Conservation (phyloP, 2,888 invertebrate genomes). For the Chrysolina haemoptera region DNA sequence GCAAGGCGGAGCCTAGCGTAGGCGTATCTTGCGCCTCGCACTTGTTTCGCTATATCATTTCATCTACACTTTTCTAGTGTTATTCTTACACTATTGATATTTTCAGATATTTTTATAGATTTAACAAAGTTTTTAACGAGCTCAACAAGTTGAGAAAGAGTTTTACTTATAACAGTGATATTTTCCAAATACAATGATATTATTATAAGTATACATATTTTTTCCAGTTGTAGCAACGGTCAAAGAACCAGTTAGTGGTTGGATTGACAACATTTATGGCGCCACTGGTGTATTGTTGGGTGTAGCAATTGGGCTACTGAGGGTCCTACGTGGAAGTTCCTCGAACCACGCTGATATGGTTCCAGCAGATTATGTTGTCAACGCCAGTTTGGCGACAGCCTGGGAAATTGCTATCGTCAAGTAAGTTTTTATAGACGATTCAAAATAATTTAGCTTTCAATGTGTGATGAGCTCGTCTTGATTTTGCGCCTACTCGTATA, state of each 20-base stretch:
- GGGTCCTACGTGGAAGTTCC: slow-evolving; percentile 72
- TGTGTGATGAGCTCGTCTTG: too few species aligned
- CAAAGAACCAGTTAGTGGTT: slow-evolving; percentile 71
- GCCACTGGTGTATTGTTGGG: slow-evolving; percentile 70
- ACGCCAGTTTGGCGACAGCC: slow-evolving; percentile 55
- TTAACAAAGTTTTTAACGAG: too few species aligned
- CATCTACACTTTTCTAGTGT: too few species aligned
- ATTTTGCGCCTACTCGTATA: too few species aligned
- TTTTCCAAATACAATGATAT: too few species aligned
- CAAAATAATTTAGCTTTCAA: background rate
- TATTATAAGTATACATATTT: background rate
- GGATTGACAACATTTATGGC: slow-evolving; percentile 82
- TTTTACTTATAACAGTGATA: too few species aligned
- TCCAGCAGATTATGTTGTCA: slow-evolving; percentile 71
- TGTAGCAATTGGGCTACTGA: slow-evolving; percentile 75
- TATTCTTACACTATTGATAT: too few species aligned
- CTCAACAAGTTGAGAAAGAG: too few species aligned
- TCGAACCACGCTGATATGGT: slow-evolving; percentile 77
- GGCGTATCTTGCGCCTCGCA: too few species aligned
- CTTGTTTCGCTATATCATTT: too few species aligned
- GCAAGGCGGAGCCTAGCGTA: too few species aligned
- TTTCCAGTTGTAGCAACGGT: slow-evolving; percentile 59
- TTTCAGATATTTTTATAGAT: too few species aligned
- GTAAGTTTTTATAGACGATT: slow-evolving; percentile 43
- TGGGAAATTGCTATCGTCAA: slow-evolving; percentile 59